Conservation (phyloP, 1,140 invertebrate species). For the Listronotus bonariensis region DNA sequence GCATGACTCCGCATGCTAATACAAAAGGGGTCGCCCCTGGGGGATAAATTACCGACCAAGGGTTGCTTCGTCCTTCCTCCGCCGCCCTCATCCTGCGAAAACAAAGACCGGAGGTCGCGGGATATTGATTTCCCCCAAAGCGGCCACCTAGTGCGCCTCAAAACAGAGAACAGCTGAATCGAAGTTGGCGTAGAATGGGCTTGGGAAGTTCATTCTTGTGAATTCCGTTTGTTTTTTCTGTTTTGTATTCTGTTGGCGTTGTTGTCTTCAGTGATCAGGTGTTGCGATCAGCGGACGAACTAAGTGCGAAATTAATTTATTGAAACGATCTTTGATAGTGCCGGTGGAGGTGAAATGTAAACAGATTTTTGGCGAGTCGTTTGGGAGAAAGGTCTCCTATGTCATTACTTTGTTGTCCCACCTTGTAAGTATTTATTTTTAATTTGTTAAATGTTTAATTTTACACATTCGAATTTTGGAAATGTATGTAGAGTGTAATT, state of each 20-base stretch:
- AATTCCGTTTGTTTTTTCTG: conserved; percentile 1
- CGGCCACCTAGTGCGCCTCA: conserved; percentile 22
- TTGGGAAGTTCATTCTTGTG: conserved; percentile 9
- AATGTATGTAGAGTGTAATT: too few relatives aligned
- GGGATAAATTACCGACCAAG: too few relatives aligned
- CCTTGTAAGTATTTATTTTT: too few relatives aligned
- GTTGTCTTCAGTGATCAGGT: neutral
- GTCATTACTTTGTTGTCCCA: too few relatives aligned
- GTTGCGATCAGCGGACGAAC: neutral
- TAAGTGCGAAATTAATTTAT: too few relatives aligned
- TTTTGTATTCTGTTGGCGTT: conserved; percentile 18
- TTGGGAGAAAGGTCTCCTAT: neutral
- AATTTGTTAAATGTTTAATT: too few relatives aligned
- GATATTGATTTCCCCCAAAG: conserved; percentile 23
- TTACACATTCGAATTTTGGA: too few relatives aligned
- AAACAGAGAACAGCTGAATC: conserved; percentile 29
- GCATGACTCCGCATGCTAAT: too few relatives aligned
- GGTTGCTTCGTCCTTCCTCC: neutral
- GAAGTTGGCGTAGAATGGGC: conserved; percentile 10
- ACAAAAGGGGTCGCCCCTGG: too few relatives aligned
- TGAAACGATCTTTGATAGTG: too few relatives aligned
- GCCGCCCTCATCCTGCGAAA: conserved; percentile 9
- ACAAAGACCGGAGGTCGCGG: conserved; percentile 22
- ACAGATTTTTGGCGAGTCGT: neutral
- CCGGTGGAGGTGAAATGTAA: too few relatives aligned